phyloP scores from a whole-genome alignment of 2,113 vertebrate species.

The Paramisgurnus dabryanus region DNA sequence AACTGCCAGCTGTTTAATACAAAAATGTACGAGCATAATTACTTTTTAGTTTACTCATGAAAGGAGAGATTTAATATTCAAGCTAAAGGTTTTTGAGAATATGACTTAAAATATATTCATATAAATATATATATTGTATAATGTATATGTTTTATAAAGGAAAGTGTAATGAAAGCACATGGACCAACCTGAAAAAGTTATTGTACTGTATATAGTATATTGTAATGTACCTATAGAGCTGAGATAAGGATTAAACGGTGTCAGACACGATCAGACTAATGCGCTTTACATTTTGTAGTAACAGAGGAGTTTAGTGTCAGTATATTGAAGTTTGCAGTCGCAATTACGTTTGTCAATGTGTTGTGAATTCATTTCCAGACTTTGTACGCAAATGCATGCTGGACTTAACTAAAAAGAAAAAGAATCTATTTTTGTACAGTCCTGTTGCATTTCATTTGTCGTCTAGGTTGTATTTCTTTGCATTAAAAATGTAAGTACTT shows the following conservation, averaged over 20 bases:
- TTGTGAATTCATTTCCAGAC: neutral
- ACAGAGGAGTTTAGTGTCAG: neutral
- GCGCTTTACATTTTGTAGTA: neutral
- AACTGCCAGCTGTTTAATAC: conserved; percentile 16
- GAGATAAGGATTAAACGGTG: no score
- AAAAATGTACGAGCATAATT: neutral
- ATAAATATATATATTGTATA: neutral
- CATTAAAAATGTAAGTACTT: neutral
- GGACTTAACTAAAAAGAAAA: no score
- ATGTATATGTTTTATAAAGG: neutral
- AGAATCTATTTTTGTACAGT: conserved; percentile 21
- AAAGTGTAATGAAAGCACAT: neutral
- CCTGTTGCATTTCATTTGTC: conserved; percentile 11
- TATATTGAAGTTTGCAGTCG: no score
- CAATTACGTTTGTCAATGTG: neutral
- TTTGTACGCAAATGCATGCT: no score
- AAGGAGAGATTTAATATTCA: neutral
- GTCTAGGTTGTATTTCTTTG: neutral
- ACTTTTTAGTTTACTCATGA: neutral
- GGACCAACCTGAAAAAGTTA: neutral
- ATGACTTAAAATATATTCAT: neutral
- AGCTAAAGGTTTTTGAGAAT: conserved; percentile 11
- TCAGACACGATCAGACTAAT: neutral
- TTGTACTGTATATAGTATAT: no score
- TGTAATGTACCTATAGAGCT: no score